Percentiles rank a stretch among this genome's conserved stretches.
Evolutionary conservation across 2,113 vertebrate genomes (phyloP).

Genomic region (Chelonoidis abingdonii): DNA sequence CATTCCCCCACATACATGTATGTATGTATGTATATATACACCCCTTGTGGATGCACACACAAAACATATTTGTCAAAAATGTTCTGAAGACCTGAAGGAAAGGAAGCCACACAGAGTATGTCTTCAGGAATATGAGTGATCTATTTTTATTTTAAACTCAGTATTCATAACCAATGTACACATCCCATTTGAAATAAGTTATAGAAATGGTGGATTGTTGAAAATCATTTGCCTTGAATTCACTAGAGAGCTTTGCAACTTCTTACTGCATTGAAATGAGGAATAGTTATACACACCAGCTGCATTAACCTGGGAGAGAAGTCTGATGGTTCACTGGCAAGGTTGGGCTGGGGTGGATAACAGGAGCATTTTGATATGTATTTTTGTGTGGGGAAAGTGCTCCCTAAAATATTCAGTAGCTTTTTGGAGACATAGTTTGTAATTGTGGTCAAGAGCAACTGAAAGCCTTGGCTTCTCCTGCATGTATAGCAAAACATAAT

Average conservation of each 20-base stretch:
- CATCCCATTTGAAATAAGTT: conserved; percentile 56
- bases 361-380: background rate
- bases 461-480: conserved; percentile 7
- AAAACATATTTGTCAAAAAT: background rate
- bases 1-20: background rate
- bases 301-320: conserved; percentile 46
- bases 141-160: conserved; percentile 41
- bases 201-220: conserved; percentile 64
- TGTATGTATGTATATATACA: background rate
- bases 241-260: conserved; percentile 49
- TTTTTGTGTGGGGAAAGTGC: background rate
- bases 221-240: conserved; percentile 56
- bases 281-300: conserved; percentile 54
- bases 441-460: conserved; percentile 18
- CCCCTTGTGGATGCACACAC: background rate
- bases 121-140: conserved; percentile 49
- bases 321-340: conserved; percentile 37
- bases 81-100: conserved; percentile 17
- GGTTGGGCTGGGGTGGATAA: conserved; percentile 10
- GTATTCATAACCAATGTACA: conserved; percentile 8
- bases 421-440: background rate
- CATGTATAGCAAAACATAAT: conserved; percentile 52
- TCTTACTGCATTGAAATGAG: conserved; percentile 35
- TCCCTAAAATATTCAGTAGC: background rate
- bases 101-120: conserved; percentile 3